Evolutionary conservation across 2,797 vertebrate genomes (phyloP).

Genomic region (Serranus cabrilla): DNA sequence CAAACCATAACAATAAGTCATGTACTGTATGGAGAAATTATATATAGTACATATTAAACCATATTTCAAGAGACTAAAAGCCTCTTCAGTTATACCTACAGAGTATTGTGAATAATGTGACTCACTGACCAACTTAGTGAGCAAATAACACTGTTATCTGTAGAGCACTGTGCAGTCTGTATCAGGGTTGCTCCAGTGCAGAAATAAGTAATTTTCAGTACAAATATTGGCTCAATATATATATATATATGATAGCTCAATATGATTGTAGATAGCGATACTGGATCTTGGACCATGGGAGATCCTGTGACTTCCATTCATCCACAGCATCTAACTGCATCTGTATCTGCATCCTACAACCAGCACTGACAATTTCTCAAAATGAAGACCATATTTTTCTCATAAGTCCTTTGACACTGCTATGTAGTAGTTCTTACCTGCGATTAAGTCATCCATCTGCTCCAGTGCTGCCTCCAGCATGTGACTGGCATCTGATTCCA

Average conservation of each 20-base stretch:
- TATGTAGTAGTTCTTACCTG: conserved; percentile 83
- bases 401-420: too few species aligned
- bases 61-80: background rate
- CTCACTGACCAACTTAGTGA: too few species aligned
- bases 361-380: background rate
- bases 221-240: too few species aligned
- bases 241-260: background rate
- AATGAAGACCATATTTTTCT: background rate
- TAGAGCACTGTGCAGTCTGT: background rate
- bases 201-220: background rate
- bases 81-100: background rate
- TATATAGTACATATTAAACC: background rate
- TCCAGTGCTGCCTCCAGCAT: conserved; percentile 95
- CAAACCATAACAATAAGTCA: background rate
- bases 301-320: background rate
- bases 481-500: conserved; percentile 96
- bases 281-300: background rate
- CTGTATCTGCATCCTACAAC: background rate
- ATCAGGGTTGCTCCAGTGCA: background rate
- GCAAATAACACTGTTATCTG: background rate
- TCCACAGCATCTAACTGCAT: too few species aligned
- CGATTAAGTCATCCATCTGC: conserved; percentile 99
- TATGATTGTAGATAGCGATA: background rate
- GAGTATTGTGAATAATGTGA: background rate
- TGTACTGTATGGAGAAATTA: background rate